Conservation (phyloP, 2,113 vertebrate genomes). For the Crotophaga sulcirostris region DNA sequence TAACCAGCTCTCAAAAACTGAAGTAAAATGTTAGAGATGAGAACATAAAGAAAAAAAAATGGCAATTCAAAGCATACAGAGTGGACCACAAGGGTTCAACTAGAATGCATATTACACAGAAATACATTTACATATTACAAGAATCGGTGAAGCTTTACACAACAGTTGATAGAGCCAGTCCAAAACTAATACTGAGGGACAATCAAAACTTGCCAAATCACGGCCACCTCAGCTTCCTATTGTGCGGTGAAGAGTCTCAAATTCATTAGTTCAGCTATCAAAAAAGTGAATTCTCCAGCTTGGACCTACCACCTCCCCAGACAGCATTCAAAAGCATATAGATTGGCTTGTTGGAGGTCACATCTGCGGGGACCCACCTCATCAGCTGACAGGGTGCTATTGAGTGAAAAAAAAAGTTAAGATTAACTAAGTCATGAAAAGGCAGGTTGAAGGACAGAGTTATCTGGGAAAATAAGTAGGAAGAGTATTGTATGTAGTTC, state of each 20-base stretch:
- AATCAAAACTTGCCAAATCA: background rate
- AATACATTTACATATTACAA: background rate
- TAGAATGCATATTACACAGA: background rate
- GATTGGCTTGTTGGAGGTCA: background rate
- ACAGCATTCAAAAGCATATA: background rate
- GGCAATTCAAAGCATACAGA: background rate
- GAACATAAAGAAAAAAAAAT: background rate
- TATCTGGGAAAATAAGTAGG: background rate
- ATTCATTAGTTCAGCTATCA: background rate
- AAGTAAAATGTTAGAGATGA: background rate
- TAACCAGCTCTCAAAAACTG: background rate
- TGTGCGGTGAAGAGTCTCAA: background rate
- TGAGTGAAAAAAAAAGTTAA: background rate
- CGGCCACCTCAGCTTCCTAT: background rate
- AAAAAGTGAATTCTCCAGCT: background rate
- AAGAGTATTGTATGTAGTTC: background rate
- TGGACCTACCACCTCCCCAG: background rate
- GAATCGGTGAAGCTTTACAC: background rate
- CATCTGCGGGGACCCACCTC: rapidly evolving
- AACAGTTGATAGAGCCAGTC: background rate
- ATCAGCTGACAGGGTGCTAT: background rate
- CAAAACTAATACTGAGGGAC: background rate
- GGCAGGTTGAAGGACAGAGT: background rate
- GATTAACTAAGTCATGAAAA: background rate
- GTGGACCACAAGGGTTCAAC: background rate